Evolutionary conservation across 2,797 vertebrate genomes (phyloP).

Genomic region (Emys orbicularis): DNA sequence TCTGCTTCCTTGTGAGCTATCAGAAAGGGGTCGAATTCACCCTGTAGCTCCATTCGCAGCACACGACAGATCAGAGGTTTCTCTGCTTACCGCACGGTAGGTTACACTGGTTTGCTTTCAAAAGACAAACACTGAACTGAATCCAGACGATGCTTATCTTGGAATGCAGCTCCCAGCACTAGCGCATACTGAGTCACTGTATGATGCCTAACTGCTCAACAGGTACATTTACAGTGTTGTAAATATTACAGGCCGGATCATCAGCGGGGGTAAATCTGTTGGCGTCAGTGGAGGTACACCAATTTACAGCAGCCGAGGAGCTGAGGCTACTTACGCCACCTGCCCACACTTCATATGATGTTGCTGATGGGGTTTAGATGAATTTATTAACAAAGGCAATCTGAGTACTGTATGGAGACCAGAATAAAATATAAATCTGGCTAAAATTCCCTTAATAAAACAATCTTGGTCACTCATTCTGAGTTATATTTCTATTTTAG

Average conservation of each 20-base stretch:
- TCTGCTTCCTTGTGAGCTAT: constrained; percentile 35
- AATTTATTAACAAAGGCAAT: background rate
- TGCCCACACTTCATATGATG: too few relatives aligned
- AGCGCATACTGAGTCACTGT: too few relatives aligned
- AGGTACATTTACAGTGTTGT: background rate
- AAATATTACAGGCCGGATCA: background rate
- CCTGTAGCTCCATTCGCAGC: constrained; percentile 23
- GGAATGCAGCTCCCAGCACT: background rate
- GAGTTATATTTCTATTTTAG: background rate
- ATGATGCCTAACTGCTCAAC: background rate
- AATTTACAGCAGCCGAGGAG: background rate
- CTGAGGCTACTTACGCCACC: background rate
- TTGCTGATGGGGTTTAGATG: background rate
- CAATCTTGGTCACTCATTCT: background rate
- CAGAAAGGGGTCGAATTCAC: constrained; percentile 65
- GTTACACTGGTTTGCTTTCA: constrained; percentile 72
- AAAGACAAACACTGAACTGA: constrained; percentile 65
- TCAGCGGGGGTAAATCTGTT: background rate
- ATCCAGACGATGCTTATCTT: constrained; percentile 44
- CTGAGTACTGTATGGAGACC: background rate
- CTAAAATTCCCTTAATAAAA: background rate
- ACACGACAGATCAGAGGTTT: constrained; percentile 67
- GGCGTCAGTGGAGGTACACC: background rate
- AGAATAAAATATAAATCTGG: background rate
- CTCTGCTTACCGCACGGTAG: constrained; percentile 62